Evolutionary conservation across 2,113 vertebrate genomes (phyloP), one percentile per base, ranked within the genome.

Genomic region (Percopsis transmontana): DNA sequence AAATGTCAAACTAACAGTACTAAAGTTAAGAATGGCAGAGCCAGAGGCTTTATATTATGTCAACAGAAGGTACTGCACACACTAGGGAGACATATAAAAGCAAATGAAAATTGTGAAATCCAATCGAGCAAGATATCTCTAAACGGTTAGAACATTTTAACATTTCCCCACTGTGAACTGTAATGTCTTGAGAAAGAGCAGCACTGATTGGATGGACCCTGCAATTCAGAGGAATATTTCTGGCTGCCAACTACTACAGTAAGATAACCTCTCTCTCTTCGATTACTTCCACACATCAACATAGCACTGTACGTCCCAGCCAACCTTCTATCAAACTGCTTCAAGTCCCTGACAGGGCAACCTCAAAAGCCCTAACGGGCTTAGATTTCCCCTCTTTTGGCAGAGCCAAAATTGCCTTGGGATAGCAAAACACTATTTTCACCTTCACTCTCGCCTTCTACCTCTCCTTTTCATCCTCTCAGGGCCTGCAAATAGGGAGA

Each of bases 401-500:
- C 11, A n/a, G 33, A 68, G 73, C 56, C 66, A 69, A 66, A 78
- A 79, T 66, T 77, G 51, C 75, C 59, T 69, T 70, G 83, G 76
- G 76, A 76, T 58, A 72, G 68, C 55, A 74, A 65, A 66, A 77
- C 57, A 62, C 71, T 24, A 70, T 83, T 83, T 68, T 41, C 65
- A 70, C 66, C 50, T 62, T 68, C 51, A 45, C 39, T 45, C 15
- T 4, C 39, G 0, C 77, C 66, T 27, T 57, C 50, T 65, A 54
- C 33, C 54, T 23, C 44, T 24, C 57, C 47, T 63, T 66, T 72
- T 73, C 67, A 56, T 56, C 27, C 51, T 68, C 27, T 0, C 55
- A 20, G 20, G 7, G 66, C 72, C 76, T 81, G 80, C 66, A 83
- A 71, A 76, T 44, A 24, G 67, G 55, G 53, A 87, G 78, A 85